These are phyloP conservation scores for Toxostoma redivivum DNA, from an alignment of 2,113 vertebrate genomes.

Conservation along the genomic window DNA sequence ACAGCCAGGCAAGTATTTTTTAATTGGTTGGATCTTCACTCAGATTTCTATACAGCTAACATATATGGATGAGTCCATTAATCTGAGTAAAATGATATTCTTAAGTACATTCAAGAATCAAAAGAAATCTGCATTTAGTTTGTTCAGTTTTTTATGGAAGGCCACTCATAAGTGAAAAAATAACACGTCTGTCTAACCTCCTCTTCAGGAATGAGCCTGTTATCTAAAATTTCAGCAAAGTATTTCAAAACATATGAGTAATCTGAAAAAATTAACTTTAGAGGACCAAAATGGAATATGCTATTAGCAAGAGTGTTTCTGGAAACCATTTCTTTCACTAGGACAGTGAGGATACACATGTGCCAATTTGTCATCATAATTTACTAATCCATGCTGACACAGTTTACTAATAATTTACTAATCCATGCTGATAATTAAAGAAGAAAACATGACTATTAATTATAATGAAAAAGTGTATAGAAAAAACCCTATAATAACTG, in stretches of 20 bases:
- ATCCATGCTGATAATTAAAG: not conserved
- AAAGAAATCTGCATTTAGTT: not conserved
- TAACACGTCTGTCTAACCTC: fast-evolving
- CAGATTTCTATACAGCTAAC: not conserved
- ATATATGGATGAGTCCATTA: not conserved
- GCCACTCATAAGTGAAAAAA: not conserved
- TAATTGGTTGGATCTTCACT: not conserved
- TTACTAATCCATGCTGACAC: too few species aligned
- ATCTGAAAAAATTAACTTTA: not conserved
- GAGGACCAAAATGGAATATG: not conserved
- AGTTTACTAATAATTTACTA: too few species aligned
- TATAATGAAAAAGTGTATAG: not conserved
- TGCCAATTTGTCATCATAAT: not conserved
- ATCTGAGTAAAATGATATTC: not conserved
- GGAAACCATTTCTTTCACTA: not conserved
- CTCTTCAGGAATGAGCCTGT: not conserved
- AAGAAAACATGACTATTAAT: not conserved
- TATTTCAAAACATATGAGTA: not conserved
- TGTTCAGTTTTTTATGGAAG: not conserved
- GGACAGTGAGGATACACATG: not conserved
- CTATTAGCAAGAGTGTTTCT: not conserved
- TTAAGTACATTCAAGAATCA: not conserved
- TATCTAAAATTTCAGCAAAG: not conserved
- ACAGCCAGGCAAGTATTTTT: not conserved
- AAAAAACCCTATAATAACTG: not conserved